Evolutionary conservation across 2,888 invertebrate species (phyloP).

Genomic region (Mayetiola destructor): DNA sequence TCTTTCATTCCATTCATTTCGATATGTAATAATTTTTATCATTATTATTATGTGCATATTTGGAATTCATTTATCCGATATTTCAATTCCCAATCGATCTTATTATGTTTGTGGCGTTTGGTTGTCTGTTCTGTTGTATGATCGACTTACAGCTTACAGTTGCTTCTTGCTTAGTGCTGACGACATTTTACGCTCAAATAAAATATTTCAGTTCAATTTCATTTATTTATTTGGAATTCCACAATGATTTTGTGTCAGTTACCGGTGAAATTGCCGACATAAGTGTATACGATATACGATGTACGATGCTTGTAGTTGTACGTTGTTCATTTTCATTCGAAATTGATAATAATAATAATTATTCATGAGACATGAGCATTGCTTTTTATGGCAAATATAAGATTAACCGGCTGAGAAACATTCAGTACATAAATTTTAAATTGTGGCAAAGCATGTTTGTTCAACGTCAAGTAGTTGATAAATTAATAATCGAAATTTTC

Average conservation of each 20-base stretch:
- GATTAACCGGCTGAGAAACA: too few relatives aligned
- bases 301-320: too few relatives aligned
- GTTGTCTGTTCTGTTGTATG: background rate
- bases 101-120: background rate
- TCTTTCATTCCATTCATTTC: too few relatives aligned
- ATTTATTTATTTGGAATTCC: background rate
- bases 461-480: constrained; percentile 9
- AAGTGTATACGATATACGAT: too few relatives aligned
- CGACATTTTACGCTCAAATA: too few relatives aligned
- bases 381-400: background rate
- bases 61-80: background rate
- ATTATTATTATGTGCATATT: background rate
- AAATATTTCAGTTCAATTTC: too few relatives aligned
- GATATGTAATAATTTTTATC: too few relatives aligned
- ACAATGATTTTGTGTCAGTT: background rate
- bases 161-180: too few relatives aligned
- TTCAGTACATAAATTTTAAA: constrained; percentile 9
- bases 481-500: background rate
- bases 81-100: constrained; percentile 1
- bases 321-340: too few relatives aligned
- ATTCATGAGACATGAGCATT: background rate
- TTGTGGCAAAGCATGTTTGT: constrained; percentile 11
- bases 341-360: too few relatives aligned
- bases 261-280: background rate
- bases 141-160: background rate